phyloP scores from a whole-genome alignment of 2,797 vertebrate species.

The Lophius americanus region DNA sequence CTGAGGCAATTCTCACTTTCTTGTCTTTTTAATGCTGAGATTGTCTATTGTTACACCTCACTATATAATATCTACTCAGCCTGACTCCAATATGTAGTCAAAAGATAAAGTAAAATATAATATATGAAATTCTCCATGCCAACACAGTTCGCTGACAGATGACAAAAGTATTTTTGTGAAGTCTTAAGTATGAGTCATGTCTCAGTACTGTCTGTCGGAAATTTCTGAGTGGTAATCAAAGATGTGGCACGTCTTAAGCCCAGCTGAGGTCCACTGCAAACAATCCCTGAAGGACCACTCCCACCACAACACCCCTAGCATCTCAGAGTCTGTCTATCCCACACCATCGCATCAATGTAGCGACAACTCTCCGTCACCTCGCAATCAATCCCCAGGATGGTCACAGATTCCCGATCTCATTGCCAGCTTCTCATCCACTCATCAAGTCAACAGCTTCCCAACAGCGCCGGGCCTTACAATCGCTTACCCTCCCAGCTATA shows the following conservation, averaged over 20 bases:
- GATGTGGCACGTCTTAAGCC: slow-evolving; percentile 55
- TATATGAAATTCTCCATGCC: slow-evolving; percentile 39
- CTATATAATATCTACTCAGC: slow-evolving; percentile 49
- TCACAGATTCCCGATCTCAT: slow-evolving; percentile 70
- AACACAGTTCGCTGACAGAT: slow-evolving; percentile 56
- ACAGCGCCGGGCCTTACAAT: slow-evolving; percentile 80
- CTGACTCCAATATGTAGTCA: slow-evolving; percentile 45
- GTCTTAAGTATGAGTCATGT: slow-evolving; percentile 49
- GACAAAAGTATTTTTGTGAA: slow-evolving; percentile 62
- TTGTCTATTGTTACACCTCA: slow-evolving; percentile 48
- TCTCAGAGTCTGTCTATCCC: slow-evolving; percentile 69
- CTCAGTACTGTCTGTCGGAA: slow-evolving; percentile 49
- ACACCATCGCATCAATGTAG: slow-evolving; percentile 59
- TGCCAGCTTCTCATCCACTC: slow-evolving; percentile 74
- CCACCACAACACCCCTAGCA: slow-evolving; percentile 42
- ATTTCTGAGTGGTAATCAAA: slow-evolving; percentile 63
- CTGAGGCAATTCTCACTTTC: slow-evolving; percentile 49
- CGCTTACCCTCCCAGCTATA: slow-evolving; percentile 77
- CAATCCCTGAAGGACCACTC: slow-evolving; percentile 17
- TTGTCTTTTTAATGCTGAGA: slow-evolving; percentile 57
- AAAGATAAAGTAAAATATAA: slow-evolving; percentile 25
- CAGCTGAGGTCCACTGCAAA: slow-evolving; percentile 52
- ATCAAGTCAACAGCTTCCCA: slow-evolving; percentile 78
- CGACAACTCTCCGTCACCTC: slow-evolving; percentile 67
- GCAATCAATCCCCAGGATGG: slow-evolving; percentile 75